Evolutionary conservation across 2,113 vertebrate genomes (phyloP).

Genomic region (Campylomormyrus numenius): DNA sequence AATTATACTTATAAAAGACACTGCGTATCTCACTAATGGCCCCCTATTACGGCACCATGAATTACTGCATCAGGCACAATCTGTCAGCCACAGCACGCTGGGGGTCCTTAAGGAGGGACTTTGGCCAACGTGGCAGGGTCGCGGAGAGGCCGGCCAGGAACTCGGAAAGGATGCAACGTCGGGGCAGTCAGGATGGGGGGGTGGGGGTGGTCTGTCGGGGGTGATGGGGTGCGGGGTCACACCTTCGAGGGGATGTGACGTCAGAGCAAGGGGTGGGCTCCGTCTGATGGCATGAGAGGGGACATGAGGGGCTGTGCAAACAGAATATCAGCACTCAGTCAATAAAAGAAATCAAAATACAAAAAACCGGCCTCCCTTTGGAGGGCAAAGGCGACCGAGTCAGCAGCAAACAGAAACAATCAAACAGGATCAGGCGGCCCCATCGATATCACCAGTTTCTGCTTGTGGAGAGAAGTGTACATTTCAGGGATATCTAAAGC

Average conservation of each 20-base stretch:
- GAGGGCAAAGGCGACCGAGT: neutral
- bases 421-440: neutral
- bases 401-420: neutral
- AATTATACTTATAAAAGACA: slow-evolving; percentile 11
- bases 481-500: neutral
- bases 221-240: neutral
- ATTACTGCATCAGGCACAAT: slow-evolving; percentile 3
- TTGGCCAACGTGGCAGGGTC: neutral
- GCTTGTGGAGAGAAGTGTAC: neutral
- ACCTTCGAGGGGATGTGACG: neutral
- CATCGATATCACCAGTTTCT: neutral
- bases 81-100: neutral
- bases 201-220: neutral
- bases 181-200: neutral
- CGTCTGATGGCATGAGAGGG: neutral
- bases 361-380: neutral
- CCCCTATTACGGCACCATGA: neutral
- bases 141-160: neutral
- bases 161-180: neutral
- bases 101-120: neutral
- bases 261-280: neutral
- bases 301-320: neutral
- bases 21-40: slow-evolving; percentile 12
- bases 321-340: neutral
- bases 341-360: neutral